Conservation (phyloP, 2,888 invertebrate genomes). For the Boloria selene region DNA sequence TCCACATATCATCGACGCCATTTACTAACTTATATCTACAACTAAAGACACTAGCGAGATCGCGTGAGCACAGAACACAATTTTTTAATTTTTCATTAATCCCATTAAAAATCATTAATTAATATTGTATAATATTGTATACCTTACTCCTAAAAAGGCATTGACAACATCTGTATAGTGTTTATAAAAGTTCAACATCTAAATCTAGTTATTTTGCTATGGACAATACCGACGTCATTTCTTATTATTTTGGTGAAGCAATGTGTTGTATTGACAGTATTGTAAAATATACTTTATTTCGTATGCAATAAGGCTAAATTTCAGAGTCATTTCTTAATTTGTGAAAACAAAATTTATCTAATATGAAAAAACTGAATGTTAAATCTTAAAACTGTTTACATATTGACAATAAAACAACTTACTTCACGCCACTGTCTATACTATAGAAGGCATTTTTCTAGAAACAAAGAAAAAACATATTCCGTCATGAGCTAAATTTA, state of each 20-base stretch:
- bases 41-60: constrained; percentile 81
- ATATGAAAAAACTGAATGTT: not conserved
- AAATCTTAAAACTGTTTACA: not conserved
- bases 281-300: not conserved
- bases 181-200: constrained; percentile 54
- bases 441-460: constrained; percentile 11
- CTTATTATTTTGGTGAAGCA: constrained; percentile 16
- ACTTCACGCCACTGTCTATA: constrained; percentile 12
- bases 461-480: constrained; percentile 24
- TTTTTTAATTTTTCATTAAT: constrained; percentile 34
- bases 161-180: constrained; percentile 68
- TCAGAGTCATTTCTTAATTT: not conserved
- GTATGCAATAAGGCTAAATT: not conserved
- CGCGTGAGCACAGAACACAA: constrained; percentile 81
- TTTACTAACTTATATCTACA: constrained; percentile 73
- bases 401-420: constrained; percentile 27
- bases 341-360: not conserved
- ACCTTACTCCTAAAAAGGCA: constrained; percentile 74
- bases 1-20: constrained; percentile 12
- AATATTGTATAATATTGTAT: constrained; percentile 47
- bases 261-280: constrained; percentile 20
- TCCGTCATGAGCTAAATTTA: constrained; percentile 12
- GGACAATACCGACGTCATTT: constrained; percentile 44
- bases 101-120: constrained; percentile 20
- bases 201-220: constrained; percentile 49